These are phyloP conservation scores for Echinops telfairi DNA, from an alignment of 2,113 vertebrate genomes.

Conservation along the genomic window DNA sequence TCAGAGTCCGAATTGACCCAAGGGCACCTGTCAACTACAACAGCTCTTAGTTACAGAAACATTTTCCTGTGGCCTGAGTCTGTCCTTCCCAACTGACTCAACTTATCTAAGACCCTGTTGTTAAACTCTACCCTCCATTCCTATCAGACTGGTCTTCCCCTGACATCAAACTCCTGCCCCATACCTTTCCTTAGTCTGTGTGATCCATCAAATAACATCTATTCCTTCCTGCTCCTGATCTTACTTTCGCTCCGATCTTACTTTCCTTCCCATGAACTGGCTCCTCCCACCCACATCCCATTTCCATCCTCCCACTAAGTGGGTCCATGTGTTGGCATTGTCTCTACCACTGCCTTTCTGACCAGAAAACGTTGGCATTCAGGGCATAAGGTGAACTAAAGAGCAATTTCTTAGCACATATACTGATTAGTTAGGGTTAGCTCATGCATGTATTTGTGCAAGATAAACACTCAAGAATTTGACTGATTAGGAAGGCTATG, in stretches of 20 bases:
- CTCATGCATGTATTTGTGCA: slow-evolving; percentile 16
- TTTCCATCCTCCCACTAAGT: not conserved
- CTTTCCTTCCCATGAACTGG: not conserved
- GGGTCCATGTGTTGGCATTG: not conserved
- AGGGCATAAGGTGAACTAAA: not conserved
- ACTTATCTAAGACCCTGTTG: not conserved
- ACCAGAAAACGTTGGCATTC: not conserved
- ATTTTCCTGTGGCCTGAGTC: not conserved
- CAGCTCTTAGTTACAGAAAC: too few species aligned
- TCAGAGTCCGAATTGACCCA: not conserved
- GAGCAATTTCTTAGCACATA: not conserved
- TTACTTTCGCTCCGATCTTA: not conserved
- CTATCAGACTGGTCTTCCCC: not conserved
- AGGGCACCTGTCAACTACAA: not conserved
- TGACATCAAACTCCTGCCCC: not conserved
- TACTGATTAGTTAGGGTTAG: not conserved
- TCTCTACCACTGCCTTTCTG: not conserved
- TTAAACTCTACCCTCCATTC: not conserved
- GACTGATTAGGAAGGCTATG: not conserved
- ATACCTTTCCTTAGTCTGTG: not conserved
- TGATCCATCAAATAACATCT: not conserved
- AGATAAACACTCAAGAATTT: slow-evolving; percentile 46
- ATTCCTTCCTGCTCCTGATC: not conserved
- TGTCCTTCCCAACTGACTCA: not conserved
- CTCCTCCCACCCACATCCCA: not conserved